Base-by-base conservation (phyloP, 1,140 invertebrate species). In the Hyles euphorbiae region DNA sequence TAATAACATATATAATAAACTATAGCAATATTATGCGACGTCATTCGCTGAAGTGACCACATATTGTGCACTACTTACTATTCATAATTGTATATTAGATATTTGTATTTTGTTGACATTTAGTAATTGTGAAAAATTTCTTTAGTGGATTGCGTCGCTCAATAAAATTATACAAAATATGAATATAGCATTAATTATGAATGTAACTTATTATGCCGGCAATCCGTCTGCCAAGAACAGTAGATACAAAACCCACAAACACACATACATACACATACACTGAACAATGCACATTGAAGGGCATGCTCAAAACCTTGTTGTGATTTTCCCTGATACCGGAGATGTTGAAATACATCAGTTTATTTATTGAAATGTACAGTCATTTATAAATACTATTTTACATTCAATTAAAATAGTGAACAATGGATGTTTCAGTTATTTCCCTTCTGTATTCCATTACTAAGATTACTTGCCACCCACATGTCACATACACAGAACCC, bases 301-400 rank as follows among this genome's bases (percentile, higher is more conserved):
- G 83, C 80, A 86, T 84, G 84, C 80, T 83, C 84, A 78, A 83
- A 67, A 74, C 63, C 60, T 72, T 68, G 64, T 74, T 77, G 68
- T 73, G 68, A 73, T 61, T 74, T 59, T 71, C 74, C 74, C 60
- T 61, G 56, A 69, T 60, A 62, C 65, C 67, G 64, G 63, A 60
- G 52, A 58, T 61, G 61, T 67, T 67, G 64, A 72, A 68, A 60
- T 45, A 64, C 56, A 46, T 45, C 58, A 61, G 63, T 67, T 64
- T 65, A 70, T 70, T 54, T 74, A 72, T 74, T 74, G 60, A 67
- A 74, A 70, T 78, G 70, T 78, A 78, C 75, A 78, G 75, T 72
- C 54, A 68, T 78, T 78, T 78, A 78, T 78, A 78, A 60, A 68
- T 68, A 70, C 58, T 47, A 56, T 67, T 73, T 73, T 73, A 74